Percentiles rank a stretch among this genome's conserved stretches.
Conservation (phyloP, 2,888 invertebrate genomes). For the Oegoconia quadripuncta region DNA sequence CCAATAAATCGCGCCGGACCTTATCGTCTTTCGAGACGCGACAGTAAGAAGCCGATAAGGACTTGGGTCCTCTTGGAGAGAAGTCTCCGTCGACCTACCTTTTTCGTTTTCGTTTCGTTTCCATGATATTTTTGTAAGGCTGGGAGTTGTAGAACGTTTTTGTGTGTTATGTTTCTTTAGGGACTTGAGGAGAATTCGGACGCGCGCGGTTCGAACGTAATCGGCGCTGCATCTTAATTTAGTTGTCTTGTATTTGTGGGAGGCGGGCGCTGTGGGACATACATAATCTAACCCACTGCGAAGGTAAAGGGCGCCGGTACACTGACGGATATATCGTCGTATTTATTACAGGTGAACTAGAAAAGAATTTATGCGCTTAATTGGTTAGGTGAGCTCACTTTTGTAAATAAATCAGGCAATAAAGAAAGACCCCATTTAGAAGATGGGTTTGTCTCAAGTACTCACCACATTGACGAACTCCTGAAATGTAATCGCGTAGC, state of each 20-base stretch:
- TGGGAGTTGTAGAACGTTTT: constrained; percentile 23
- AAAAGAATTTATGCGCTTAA: constrained; percentile 43
- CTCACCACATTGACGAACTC: constrained; percentile 97
- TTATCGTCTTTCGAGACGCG: constrained; percentile 67
- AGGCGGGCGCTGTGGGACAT: constrained; percentile 51
- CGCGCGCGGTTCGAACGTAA: constrained; percentile 54
- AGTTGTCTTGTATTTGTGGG: constrained; percentile 72
- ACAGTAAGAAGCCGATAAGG: constrained; percentile 71
- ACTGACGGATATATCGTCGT: constrained; percentile 42
- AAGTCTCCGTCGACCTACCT: constrained; percentile 37
- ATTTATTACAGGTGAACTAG: constrained; percentile 45
- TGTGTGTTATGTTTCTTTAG: constrained; percentile 27
- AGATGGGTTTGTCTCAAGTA: constrained; percentile 30
- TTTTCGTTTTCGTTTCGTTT: constrained; percentile 44
- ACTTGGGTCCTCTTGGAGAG: constrained; percentile 41
- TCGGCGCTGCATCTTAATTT: constrained; percentile 77
- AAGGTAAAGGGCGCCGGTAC: constrained; percentile 43
- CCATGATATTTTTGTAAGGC: constrained; percentile 23
- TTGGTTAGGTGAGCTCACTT: constrained; percentile 29
- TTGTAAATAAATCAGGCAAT: constrained; percentile 6
- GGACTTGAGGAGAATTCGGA: constrained; percentile 38
- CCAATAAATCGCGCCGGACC: constrained; percentile 69
- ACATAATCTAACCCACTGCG: constrained; percentile 54
- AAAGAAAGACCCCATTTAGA: no score
- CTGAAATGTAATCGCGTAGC: constrained; percentile 92